A percentile compares a stretch with the other conserved stretches of the same genome.
phyloP scores from a whole-genome alignment of 2,797 vertebrate species.

The Acanthopagrus latus region DNA sequence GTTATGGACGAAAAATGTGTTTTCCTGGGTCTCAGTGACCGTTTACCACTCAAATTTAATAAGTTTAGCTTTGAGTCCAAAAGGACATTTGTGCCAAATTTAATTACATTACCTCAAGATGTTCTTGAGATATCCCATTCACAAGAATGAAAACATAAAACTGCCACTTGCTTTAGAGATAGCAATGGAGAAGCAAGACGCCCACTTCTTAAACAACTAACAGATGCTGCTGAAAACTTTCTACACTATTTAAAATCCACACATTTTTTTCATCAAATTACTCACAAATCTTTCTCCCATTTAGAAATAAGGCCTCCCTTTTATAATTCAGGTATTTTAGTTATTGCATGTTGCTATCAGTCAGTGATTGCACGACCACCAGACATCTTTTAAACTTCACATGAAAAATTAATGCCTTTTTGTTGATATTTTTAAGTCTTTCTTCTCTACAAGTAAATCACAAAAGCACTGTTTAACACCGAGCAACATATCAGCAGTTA shows the following conservation, averaged over 20 bases:
- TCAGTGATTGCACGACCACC: not conserved
- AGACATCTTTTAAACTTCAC: not conserved
- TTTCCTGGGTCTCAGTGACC: too few species aligned
- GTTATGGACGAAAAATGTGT: too few species aligned
- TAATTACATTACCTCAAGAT: too few species aligned
- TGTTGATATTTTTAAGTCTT: not conserved
- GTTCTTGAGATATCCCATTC: too few species aligned
- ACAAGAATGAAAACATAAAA: too few species aligned
- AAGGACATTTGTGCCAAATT: too few species aligned
- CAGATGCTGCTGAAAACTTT: not conserved
- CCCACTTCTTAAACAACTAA: not conserved
- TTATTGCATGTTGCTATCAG: not conserved
- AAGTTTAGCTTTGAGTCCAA: too few species aligned
- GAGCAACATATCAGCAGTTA: not conserved
- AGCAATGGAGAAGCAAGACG: not conserved
- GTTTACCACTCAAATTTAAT: too few species aligned
- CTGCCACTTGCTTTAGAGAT: not conserved
- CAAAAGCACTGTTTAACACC: not conserved
- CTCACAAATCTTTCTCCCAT: too few species aligned
- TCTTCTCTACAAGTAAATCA: not conserved
- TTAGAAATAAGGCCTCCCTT: not conserved
- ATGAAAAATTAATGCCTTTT: not conserved
- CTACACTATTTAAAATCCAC: too few species aligned
- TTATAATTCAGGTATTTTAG: not conserved
- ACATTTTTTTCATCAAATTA: too few species aligned